Evolutionary conservation across 2,888 invertebrate species (phyloP).

Genomic region (Ochropleura leucogaster): DNA sequence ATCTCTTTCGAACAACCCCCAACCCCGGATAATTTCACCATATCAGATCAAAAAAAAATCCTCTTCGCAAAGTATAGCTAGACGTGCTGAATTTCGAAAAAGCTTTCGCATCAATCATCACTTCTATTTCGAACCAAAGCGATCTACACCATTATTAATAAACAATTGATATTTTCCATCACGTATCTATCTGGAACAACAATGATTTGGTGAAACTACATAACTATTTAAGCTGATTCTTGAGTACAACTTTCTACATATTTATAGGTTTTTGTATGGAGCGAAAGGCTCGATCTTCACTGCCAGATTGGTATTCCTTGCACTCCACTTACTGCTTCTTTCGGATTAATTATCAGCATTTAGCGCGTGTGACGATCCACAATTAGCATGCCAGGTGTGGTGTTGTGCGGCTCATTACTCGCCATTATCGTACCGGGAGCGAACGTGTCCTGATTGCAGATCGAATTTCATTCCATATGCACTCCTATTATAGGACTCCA

Average conservation of each 20-base stretch:
- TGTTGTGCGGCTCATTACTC: slow-evolving; percentile 80
- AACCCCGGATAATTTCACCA: too few species aligned
- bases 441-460: slow-evolving; percentile 81
- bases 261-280: slow-evolving; percentile 54
- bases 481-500: slow-evolving; percentile 61
- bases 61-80: slow-evolving; percentile 9
- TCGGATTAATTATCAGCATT: slow-evolving; percentile 77
- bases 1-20: too few species aligned
- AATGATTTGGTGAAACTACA: slow-evolving; percentile 42
- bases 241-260: slow-evolving; percentile 55
- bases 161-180: slow-evolving; percentile 33
- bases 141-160: slow-evolving; percentile 15
- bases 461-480: slow-evolving; percentile 74
- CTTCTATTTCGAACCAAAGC: slow-evolving; percentile 18
- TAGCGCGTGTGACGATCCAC: slow-evolving; percentile 72
- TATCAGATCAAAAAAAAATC: slow-evolving; percentile 12
- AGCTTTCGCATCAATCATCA: slow-evolving; percentile 12
- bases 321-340: slow-evolving; percentile 64
- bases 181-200: slow-evolving; percentile 26
- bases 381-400: slow-evolving; percentile 81
- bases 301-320: slow-evolving; percentile 52
- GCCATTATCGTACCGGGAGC: slow-evolving; percentile 81
- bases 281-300: slow-evolving; percentile 58
- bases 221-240: slow-evolving; percentile 33
- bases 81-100: slow-evolving; percentile 19